Evolutionary conservation across 1,140 invertebrate genomes (phyloP).

Genomic region (Sitobion miscanthi): DNA sequence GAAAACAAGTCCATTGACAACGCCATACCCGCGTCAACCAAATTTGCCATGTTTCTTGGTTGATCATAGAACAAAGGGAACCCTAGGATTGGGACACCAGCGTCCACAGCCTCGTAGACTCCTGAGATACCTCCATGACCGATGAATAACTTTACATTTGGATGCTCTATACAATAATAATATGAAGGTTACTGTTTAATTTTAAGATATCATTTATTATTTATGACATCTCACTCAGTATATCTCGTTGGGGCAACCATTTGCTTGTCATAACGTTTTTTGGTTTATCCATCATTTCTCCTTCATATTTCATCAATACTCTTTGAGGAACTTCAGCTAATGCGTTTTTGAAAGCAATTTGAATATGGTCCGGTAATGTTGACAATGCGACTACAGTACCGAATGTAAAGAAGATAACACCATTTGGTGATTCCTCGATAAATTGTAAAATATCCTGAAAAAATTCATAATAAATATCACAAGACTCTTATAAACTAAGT

Average conservation of each 20-base stretch:
- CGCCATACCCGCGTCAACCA: slow-evolving; percentile 62
- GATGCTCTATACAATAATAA: slow-evolving; percentile 61
- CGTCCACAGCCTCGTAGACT: slow-evolving; percentile 65
- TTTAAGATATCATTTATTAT: neutral
- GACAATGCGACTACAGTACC: slow-evolving; percentile 65
- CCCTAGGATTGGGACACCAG: slow-evolving; percentile 65
- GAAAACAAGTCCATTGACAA: slow-evolving; percentile 61
- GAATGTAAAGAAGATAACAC: slow-evolving; percentile 74
- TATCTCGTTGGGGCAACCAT: slow-evolving; percentile 71
- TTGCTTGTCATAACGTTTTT: slow-evolving; percentile 68
- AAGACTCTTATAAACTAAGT: neutral
- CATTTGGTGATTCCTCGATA: slow-evolving; percentile 67
- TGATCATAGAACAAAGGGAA: slow-evolving; percentile 65
- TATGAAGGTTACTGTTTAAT: neutral
- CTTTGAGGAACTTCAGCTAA: slow-evolving; percentile 68
- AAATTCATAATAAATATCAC: neutral
- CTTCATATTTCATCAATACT: slow-evolving; percentile 71
- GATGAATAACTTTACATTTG: slow-evolving; percentile 64
- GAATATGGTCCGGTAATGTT: slow-evolving; percentile 66
- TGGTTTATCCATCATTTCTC: slow-evolving; percentile 63
- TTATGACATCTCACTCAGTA: slow-evolving; percentile 65
- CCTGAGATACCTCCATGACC: slow-evolving; percentile 66
- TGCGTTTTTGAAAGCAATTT: slow-evolving; percentile 68
- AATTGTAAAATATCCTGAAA: slow-evolving; percentile 68
- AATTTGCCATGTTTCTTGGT: slow-evolving; percentile 63